Conservation (phyloP, 2,888 invertebrate species). For the Nomada fucata region DNA sequence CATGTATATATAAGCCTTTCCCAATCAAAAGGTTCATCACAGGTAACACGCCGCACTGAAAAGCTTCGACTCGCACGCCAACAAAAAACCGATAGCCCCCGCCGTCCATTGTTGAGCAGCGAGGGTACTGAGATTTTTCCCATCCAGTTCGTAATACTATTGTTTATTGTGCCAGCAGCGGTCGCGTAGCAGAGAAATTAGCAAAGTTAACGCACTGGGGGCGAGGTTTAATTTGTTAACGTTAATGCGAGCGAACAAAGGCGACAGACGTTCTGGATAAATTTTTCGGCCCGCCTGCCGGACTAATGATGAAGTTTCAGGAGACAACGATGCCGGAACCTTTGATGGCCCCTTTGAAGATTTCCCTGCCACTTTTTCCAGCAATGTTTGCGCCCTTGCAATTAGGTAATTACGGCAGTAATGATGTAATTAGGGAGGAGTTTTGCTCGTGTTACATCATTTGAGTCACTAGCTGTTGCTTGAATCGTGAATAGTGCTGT, state of each 20-base stretch:
- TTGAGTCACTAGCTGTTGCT: no score
- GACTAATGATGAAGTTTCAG: conserved; percentile 13
- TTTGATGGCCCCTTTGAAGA: background rate
- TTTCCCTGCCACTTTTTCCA: background rate
- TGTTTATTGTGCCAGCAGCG: conserved; percentile 20
- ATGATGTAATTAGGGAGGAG: no score
- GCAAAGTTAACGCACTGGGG: background rate
- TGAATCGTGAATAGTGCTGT: no score
- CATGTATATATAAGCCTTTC: no score
- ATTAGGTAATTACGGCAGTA: no score
- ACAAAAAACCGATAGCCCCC: conserved; percentile 38
- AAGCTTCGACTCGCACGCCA: conserved; percentile 42
- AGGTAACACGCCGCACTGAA: conserved; percentile 6
- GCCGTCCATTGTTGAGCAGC: conserved; percentile 31
- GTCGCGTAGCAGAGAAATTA: background rate
- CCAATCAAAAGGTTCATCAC: no score
- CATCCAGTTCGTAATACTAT: conserved; percentile 1
- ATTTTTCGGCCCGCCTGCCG: background rate
- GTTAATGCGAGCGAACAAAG: background rate
- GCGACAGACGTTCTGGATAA: background rate
- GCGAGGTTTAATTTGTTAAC: background rate
- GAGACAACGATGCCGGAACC: background rate
- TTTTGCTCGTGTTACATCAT: no score
- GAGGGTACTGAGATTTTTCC: conserved; percentile 34
- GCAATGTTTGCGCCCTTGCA: background rate